Evolutionary conservation across 2,888 invertebrate genomes (phyloP).

Genomic region (Aelia acuminata): DNA sequence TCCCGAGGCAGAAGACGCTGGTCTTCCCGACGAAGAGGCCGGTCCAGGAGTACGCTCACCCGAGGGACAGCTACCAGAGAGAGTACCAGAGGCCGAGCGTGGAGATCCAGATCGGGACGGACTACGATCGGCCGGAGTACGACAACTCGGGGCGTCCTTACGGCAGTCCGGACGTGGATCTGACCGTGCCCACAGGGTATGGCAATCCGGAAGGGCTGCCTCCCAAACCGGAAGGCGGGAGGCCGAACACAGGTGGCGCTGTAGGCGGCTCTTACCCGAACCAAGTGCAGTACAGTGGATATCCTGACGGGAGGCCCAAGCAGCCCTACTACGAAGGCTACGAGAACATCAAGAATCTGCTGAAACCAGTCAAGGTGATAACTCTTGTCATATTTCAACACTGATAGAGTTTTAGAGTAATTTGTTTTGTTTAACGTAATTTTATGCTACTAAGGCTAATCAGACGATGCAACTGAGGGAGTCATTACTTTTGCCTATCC

Average conservation of each 20-base stretch:
- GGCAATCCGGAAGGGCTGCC: background rate
- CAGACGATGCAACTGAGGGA: too few relatives aligned
- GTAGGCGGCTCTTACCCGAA: background rate
- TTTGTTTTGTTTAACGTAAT: too few relatives aligned
- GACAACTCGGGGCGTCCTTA: conserved; percentile 12
- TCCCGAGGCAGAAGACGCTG: background rate
- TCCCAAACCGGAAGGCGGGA: background rate
- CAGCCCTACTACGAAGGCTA: conserved; percentile 55
- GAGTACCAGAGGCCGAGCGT: conserved; percentile 36
- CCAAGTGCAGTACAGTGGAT: conserved; percentile 12
- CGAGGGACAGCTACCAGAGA: conserved; percentile 16
- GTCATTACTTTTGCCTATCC: too few relatives aligned
- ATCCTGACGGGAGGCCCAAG: background rate
- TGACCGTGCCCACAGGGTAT: background rate
- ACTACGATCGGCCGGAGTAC: background rate
- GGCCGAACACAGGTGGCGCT: background rate
- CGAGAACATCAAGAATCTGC: conserved; percentile 53
- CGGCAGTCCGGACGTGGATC: conserved; percentile 15
- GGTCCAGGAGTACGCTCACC: conserved; percentile 34
- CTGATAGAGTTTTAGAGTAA: background rate
- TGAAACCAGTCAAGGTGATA: conserved; percentile 52
- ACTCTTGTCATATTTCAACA: background rate
- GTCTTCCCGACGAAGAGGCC: conserved; percentile 25
- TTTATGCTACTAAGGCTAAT: too few relatives aligned
- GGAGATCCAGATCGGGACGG: conserved; percentile 16